These are phyloP conservation scores for Coelopa frigida DNA, from an alignment of 1,140 invertebrate genomes.

Conservation along the genomic window DNA sequence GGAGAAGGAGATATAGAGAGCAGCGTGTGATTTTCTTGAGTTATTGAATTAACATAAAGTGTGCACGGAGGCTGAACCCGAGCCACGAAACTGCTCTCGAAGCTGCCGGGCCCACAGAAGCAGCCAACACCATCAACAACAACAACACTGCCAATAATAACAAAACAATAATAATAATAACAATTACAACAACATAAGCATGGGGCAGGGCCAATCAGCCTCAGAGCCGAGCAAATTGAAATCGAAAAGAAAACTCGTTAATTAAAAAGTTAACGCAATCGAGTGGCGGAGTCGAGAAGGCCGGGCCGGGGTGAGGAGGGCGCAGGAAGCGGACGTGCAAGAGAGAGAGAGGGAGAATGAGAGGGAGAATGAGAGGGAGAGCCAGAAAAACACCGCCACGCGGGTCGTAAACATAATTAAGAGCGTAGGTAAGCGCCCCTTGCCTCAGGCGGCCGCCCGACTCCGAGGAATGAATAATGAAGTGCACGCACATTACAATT, in stretches of 20 bases:
- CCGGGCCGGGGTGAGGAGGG: no score
- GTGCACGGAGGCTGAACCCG: no score
- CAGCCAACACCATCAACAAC: conserved; percentile 1
- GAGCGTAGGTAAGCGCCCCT: conserved; percentile 9
- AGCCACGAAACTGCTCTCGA: no score
- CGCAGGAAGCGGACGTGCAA: no score
- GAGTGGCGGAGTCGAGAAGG: no score
- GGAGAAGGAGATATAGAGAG: no score
- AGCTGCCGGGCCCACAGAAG: not conserved
- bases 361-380: no score
- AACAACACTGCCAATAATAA: conserved; percentile 7
- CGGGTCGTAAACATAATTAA: conserved; percentile 8
- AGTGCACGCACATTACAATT: conserved; percentile 22
- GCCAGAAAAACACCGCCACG: no score
- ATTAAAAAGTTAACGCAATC: conserved; percentile 44
- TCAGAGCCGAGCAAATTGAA: conserved; percentile 35
- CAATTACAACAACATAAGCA: not conserved
- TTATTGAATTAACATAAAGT: no score
- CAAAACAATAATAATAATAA: conserved; percentile 4
- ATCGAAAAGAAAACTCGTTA: conserved; percentile 45
- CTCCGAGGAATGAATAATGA: conserved; percentile 35
- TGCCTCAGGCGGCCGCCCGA: no score
- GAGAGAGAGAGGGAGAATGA: no score
- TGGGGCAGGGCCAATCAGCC: not conserved
- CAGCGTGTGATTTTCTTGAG: no score